Evolutionary conservation across 2,113 vertebrate genomes (phyloP).

Genomic region (Caretta caretta): DNA sequence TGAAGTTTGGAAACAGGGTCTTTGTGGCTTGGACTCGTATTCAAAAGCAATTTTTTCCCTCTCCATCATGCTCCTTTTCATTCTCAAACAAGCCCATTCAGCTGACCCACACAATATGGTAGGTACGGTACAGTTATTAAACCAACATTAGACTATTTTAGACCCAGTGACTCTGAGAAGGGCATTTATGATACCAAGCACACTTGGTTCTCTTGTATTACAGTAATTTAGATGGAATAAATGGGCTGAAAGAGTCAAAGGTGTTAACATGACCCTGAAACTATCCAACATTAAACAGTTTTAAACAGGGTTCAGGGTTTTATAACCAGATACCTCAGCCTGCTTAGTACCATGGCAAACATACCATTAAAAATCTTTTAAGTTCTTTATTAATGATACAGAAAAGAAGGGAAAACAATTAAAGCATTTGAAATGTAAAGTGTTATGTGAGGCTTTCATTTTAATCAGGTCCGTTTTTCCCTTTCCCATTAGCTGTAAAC

Average conservation of each 20-base stretch:
- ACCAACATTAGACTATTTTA: neutral
- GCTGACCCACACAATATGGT: neutral
- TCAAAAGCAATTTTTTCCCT: neutral
- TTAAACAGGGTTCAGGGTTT: neutral
- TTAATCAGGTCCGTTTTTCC: too few relatives aligned
- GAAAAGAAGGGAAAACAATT: too few relatives aligned
- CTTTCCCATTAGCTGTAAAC: too few relatives aligned
- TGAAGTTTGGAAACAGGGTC: conserved; percentile 42
- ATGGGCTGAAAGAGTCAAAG: neutral
- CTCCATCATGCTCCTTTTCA: conserved; percentile 25
- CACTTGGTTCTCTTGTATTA: neutral
- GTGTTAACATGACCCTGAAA: neutral
- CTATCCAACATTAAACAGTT: neutral
- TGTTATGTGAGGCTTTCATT: too few relatives aligned
- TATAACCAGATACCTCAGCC: neutral
- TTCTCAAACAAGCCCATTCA: neutral
- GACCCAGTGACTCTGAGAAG: neutral
- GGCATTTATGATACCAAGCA: too few relatives aligned
- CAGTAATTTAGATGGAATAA: neutral
- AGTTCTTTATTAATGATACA: too few relatives aligned
- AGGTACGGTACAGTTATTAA: conserved; percentile 32
- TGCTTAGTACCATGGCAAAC: neutral
- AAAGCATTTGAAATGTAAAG: too few relatives aligned
- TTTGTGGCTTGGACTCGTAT: conserved; percentile 37
- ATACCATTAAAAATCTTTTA: too few relatives aligned